These are phyloP conservation scores for Diglossa cyanea DNA, from an alignment of 2,797 vertebrate genomes.

Conservation along the genomic window DNA sequence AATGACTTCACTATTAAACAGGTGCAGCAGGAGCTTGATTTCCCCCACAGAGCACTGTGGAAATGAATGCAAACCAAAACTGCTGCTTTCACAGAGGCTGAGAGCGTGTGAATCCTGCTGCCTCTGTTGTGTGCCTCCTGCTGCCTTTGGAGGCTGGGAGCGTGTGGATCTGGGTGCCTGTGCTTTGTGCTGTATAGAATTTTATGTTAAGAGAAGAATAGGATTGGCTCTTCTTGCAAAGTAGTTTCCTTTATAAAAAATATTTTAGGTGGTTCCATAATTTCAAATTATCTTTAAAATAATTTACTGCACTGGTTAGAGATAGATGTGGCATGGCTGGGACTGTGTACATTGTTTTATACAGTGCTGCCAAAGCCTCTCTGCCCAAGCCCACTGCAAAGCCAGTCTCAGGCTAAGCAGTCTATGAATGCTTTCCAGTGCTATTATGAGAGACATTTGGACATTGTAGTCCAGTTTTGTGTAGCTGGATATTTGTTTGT, in stretches of 20 bases:
- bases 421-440: not conserved
- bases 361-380: not conserved
- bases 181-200: slow-evolving; percentile 44
- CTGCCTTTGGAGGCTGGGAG: slow-evolving; percentile 44
- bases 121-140: slow-evolving; percentile 39
- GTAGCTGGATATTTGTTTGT: slow-evolving; percentile 1
- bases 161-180: slow-evolving; percentile 44
- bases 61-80: slow-evolving; percentile 51
- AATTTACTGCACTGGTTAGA: not conserved
- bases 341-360: not conserved
- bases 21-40: slow-evolving; percentile 76
- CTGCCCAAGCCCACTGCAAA: slow-evolving; percentile 37
- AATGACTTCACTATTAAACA: slow-evolving; percentile 95
- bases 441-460: not conserved
- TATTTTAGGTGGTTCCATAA: not conserved
- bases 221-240: slow-evolving; percentile 1
- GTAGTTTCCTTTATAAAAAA: not conserved
- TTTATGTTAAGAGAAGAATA: not conserved
- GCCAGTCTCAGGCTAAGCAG: slow-evolving; percentile 8
- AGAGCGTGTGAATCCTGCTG: slow-evolving; percentile 61
- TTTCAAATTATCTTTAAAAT: not conserved
- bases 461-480: not conserved
- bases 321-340: not conserved
- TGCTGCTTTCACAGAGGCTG: slow-evolving; percentile 53
- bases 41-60: slow-evolving; percentile 53